Evolutionary conservation across 2,888 invertebrate species (phyloP).

Genomic region (Campopleginae sp.): DNA sequence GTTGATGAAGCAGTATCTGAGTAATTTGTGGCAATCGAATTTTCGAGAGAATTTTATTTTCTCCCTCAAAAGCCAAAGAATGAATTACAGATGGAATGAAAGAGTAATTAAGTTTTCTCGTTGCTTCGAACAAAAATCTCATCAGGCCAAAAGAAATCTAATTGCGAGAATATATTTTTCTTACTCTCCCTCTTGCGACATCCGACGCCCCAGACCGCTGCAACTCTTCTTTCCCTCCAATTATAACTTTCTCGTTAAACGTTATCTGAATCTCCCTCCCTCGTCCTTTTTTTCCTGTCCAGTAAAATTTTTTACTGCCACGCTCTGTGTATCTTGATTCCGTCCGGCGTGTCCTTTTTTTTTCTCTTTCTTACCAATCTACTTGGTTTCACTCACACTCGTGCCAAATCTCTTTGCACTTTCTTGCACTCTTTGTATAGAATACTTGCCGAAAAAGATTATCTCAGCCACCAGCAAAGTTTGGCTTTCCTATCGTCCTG

Average conservation of each 20-base stretch:
- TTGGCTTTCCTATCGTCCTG: slow-evolving; percentile 53
- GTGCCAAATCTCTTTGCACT: slow-evolving; percentile 17
- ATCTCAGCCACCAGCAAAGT: slow-evolving; percentile 59
- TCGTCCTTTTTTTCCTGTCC: slow-evolving; percentile 13
- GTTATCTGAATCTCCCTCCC: slow-evolving; percentile 47
- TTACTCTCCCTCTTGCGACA: slow-evolving; percentile 33
- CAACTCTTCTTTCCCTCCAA: slow-evolving; percentile 58
- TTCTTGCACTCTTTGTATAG: slow-evolving; percentile 16
- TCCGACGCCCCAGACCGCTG: slow-evolving; percentile 1
- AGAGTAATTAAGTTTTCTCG: slow-evolving; percentile 34
- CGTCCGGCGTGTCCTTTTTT: background rate
- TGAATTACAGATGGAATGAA: slow-evolving; percentile 20
- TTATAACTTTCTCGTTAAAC: slow-evolving; percentile 66
- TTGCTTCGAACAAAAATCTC: slow-evolving; percentile 40
- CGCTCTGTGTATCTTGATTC: slow-evolving; percentile 12
- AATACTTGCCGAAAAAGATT: slow-evolving; percentile 61
- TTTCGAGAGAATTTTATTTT: slow-evolving; percentile 21
- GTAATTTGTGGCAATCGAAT: background rate
- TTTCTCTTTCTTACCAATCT: background rate
- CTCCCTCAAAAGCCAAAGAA: background rate
- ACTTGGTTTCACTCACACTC: slow-evolving; percentile 31
- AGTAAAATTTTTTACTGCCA: background rate
- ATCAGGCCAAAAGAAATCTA: slow-evolving; percentile 57
- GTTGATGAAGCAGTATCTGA: background rate
- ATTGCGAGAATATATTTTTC: slow-evolving; percentile 61